phyloP scores from a whole-genome alignment of 2,113 vertebrate genomes.

The Hippopotamus amphibius region DNA sequence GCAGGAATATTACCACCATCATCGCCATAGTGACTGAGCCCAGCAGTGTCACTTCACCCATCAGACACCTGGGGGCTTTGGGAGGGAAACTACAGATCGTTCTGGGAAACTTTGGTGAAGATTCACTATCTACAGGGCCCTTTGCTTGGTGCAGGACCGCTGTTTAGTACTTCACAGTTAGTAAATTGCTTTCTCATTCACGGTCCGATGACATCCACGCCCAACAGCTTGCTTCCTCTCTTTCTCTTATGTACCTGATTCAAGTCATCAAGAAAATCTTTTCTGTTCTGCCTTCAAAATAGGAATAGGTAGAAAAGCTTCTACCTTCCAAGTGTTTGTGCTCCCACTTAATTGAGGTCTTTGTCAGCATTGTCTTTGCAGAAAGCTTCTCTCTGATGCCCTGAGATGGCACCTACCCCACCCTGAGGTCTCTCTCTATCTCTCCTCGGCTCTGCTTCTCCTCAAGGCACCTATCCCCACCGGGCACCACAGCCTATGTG shows the following conservation, averaged over 20 bases:
- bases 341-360: rapidly evolving
- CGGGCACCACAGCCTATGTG: rapidly evolving
- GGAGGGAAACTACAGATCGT: rapidly evolving
- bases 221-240: background rate
- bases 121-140: rapidly evolving
- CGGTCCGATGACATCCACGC: rapidly evolving
- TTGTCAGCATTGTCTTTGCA: rapidly evolving
- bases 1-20: rapidly evolving
- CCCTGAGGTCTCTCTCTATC: background rate
- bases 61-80: rapidly evolving
- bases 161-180: background rate
- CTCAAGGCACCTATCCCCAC: background rate
- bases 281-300: background rate
- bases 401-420: rapidly evolving
- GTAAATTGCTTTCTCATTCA: background rate
- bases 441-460: background rate
- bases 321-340: rapidly evolving
- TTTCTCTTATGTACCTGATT: background rate
- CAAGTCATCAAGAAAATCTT: background rate
- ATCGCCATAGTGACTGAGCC: background rate
- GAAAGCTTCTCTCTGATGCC: background rate
- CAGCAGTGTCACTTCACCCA: too few relatives aligned
- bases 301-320: background rate
- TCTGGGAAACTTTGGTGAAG: rapidly evolving
- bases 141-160: rapidly evolving